Conservation (phyloP, 2,113 vertebrate genomes). For the Hemicordylus capensis region DNA sequence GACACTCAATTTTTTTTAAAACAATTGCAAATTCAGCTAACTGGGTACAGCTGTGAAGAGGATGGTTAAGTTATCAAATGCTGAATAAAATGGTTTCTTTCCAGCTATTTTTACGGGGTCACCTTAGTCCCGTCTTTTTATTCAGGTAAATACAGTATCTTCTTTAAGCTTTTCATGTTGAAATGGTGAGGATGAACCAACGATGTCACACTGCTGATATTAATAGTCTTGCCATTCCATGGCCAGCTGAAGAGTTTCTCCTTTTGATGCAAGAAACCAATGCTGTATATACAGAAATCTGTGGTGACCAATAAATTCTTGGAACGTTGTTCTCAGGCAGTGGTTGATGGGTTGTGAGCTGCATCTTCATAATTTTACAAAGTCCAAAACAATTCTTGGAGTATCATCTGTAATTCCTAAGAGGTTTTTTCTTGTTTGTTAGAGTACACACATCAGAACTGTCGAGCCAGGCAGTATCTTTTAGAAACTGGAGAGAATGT, state of each 20-base stretch:
- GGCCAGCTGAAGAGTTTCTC: background rate
- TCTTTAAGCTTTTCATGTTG: conserved; percentile 11
- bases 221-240: background rate
- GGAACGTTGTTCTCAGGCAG: background rate
- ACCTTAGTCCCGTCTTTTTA: too few species aligned
- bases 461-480: background rate
- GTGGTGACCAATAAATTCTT: background rate
- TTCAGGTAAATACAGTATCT: too few species aligned
- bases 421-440: background rate
- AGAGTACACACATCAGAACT: background rate
- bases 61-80: conserved; percentile 20
- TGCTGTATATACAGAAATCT: background rate
- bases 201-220: background rate
- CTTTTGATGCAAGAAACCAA: conserved; percentile 30
- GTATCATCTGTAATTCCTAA: background rate
- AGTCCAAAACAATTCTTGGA: background rate
- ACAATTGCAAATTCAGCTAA: conserved; percentile 16
- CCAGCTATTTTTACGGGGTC: too few species aligned
- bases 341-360: background rate
- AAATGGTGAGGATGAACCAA: background rate
- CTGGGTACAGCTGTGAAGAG: conserved; percentile 52
- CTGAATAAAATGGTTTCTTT: conserved; percentile 46
- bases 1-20: conserved; percentile 49
- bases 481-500: background rate
- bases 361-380: background rate